Base-by-base conservation (phyloP, 2,888 invertebrate genomes). In the Melanostoma scalare region DNA sequence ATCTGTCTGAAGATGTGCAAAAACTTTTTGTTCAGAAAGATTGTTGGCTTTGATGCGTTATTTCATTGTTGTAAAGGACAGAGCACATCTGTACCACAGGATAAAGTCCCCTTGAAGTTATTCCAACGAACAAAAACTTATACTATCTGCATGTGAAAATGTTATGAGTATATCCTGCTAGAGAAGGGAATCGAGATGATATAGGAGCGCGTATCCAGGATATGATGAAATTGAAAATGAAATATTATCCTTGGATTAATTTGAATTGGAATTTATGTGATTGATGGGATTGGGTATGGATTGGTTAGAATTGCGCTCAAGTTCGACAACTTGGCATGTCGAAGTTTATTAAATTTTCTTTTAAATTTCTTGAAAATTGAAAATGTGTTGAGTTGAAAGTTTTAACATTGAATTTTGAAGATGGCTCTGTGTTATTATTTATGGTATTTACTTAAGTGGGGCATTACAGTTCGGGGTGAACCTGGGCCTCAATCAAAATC, bases 191-290 rank as follows among this genome's bases (percentile, higher is more conserved):
- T 52, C 31, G 6, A 10, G 3, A 31, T 52, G 31, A 52, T 52
- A 20, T 31, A 31, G 5, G 6, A 4, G 3, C 36, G 46, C 30
- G 31, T 20, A 44, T 73, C 36, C 42, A 35, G 65, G 36, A 72
- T 77, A 53, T 58, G 65, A 72, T 38, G 58, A 30, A 78, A 72
- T 58, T 78, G 65, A 72, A 77, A 77, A 77, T 65, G 63, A 78
- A 72, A 72, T 78, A 65, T 78, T 58, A 78, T 72, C 78, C 65
- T 35, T 58, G 60, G 72, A 78, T 78, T 72, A 72, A 78, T 72
- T 72, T 71, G 58, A 72, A 72, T 77, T 77, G 44, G 63, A 63
- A 48, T 46, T 65, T 48, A 72, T 61, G 61, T 72, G 52, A 53
- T 72, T 38, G 46, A 72, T 61, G 72, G 53, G n/a, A 61, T 9